phyloP scores from a whole-genome alignment of 2,888 invertebrate genomes.

The Vesta saturnalis region DNA sequence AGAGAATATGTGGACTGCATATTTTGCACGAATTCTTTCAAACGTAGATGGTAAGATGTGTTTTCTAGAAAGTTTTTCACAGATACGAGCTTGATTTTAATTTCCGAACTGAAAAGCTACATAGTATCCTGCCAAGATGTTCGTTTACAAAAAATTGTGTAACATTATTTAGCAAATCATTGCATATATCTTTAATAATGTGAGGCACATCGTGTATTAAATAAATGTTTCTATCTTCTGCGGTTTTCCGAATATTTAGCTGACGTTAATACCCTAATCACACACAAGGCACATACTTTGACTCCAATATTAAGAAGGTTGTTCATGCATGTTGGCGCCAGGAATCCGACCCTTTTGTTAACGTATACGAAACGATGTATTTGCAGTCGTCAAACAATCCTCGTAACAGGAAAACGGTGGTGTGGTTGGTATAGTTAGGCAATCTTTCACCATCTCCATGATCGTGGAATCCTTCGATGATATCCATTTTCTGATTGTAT shows the following conservation, averaged over 20 bases:
- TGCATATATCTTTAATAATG: neutral
- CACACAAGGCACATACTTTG: neutral
- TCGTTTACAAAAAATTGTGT: neutral
- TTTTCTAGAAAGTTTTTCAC: neutral
- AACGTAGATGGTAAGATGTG: neutral
- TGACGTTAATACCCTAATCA: neutral
- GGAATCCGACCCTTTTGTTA: neutral
- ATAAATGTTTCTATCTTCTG: neutral
- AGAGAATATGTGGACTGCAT: neutral
- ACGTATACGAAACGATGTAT: too few relatives aligned
- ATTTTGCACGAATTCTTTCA: neutral
- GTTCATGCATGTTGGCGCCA: neutral
- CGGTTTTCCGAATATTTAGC: neutral
- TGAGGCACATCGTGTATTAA: neutral
- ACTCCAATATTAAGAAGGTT: neutral
- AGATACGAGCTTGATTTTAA: neutral
- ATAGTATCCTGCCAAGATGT: neutral
- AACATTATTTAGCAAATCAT: neutral
- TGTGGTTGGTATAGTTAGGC: neutral
- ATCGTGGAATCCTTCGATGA: neutral
- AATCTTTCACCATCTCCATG: neutral
- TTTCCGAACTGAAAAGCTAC: neutral
- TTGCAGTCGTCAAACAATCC: too few relatives aligned
- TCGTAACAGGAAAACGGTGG: too few relatives aligned
- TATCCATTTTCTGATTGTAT: neutral